These are phyloP conservation scores for Branchipolynoe longqiensis DNA, from an alignment of 2,888 invertebrate species.

Conservation along the genomic window DNA sequence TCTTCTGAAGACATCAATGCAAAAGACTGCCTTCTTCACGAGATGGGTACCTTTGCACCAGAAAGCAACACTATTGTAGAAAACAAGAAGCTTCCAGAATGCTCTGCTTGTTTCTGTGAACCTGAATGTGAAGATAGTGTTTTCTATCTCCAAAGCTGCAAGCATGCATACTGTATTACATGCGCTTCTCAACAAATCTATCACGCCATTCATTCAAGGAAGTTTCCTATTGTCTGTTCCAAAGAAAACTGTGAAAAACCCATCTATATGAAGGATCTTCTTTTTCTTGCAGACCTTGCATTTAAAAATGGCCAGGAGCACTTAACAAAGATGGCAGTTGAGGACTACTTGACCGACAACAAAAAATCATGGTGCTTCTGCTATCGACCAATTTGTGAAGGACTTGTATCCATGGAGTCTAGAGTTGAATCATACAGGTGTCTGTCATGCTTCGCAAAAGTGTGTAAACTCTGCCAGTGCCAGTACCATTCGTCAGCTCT, in stretches of 20 bases:
- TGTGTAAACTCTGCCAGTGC: constrained; percentile 2
- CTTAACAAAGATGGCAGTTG: neutral
- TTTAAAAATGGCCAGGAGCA: neutral
- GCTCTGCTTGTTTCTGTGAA: constrained; percentile 44
- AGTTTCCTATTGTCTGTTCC: constrained; percentile 5
- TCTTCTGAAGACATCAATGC: neutral
- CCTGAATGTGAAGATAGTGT: neutral
- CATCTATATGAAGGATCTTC: neutral
- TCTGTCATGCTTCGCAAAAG: neutral
- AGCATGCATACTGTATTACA: constrained; percentile 24
- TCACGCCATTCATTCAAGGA: neutral
- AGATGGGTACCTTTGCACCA: neutral
- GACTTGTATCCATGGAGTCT: neutral
- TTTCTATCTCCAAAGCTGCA: neutral
- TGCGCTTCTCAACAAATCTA: neutral
- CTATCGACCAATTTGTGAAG: neutral
- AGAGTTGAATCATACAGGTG: neutral
- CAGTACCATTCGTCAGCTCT: neutral
- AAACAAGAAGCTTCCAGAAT: neutral
- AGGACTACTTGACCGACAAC: neutral
- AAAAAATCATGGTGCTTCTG: neutral
- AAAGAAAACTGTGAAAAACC: constrained; percentile 21
- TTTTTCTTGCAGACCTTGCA: neutral
- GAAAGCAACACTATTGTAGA: neutral
- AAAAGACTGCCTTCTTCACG: neutral